Percentiles rank a stretch among this genome's conserved stretches.
Conservation (phyloP, 1,140 invertebrate species). For the Streblospio benedicti region DNA sequence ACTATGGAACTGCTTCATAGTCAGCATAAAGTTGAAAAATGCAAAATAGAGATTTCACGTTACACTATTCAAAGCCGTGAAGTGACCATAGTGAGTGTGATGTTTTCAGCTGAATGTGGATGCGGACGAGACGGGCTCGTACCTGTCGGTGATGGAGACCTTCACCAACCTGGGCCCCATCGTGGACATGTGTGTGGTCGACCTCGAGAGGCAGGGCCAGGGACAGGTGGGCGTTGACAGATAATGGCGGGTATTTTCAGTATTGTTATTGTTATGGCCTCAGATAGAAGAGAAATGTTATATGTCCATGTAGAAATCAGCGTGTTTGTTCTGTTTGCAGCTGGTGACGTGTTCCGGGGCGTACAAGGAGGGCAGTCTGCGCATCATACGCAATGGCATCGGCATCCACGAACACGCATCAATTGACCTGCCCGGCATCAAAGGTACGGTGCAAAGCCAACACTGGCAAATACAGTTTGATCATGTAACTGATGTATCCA, state of each 20-base stretch:
- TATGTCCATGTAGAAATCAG: neutral
- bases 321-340: conserved; percentile 30
- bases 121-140: conserved; percentile 75
- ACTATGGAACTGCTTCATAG: too few species aligned
- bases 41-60: neutral
- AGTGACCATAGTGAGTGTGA: neutral
- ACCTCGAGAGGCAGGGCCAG: conserved; percentile 91
- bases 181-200: conserved; percentile 88
- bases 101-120: conserved; percentile 61
- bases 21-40: too few species aligned
- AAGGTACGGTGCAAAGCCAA: conserved; percentile 56
- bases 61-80: neutral
- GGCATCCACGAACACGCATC: conserved; percentile 95
- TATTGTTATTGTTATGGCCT: neutral
- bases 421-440: conserved; percentile 92
- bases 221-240: conserved; percentile 57
- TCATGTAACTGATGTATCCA: too few species aligned
- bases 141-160: conserved; percentile 87
- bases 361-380: conserved; percentile 92
- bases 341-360: conserved; percentile 94
- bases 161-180: conserved; percentile 97
- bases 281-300: too few species aligned
- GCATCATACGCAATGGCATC: conserved; percentile 95
- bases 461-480: too few species aligned
- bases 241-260: neutral